Evolutionary conservation across 2,797 vertebrate species (phyloP).

Genomic region (Poecile montanus): DNA sequence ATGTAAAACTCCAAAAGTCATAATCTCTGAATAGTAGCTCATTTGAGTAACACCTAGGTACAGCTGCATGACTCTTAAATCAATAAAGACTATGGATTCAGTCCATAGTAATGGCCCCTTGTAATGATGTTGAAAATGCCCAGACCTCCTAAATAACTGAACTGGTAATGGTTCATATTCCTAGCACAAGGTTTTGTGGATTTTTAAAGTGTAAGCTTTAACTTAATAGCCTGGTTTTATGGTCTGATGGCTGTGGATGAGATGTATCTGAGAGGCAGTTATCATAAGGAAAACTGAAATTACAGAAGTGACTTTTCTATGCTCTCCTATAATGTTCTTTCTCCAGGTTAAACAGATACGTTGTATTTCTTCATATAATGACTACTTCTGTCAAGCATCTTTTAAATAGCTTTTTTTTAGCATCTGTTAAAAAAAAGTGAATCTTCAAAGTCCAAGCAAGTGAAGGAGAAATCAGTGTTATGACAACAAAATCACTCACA

Average conservation of each 20-base stretch:
- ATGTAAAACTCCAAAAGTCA: background rate
- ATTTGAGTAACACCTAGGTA: background rate
- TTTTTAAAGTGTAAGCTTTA: constrained; percentile 42
- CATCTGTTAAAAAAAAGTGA: background rate
- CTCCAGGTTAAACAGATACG: background rate
- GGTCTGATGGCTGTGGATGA: constrained; percentile 9
- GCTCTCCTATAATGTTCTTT: background rate
- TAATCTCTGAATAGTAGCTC: background rate
- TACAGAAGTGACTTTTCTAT: constrained; percentile 1
- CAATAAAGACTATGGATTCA: background rate
- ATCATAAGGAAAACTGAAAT: constrained; percentile 20
- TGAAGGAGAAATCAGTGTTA: background rate
- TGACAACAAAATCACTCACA: background rate
- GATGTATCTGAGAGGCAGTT: constrained; percentile 19
- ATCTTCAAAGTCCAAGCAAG: background rate
- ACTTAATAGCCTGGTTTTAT: constrained; percentile 43
- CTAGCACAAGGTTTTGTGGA: constrained; percentile 22
- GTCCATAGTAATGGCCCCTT: constrained; percentile 3
- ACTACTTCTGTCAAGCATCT: background rate
- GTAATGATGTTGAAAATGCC: constrained; percentile 40
- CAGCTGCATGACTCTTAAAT: constrained; percentile 19
- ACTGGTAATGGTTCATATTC: constrained; percentile 11
- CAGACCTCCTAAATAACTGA: constrained; percentile 19
- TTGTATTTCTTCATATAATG: background rate
- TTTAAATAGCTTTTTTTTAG: background rate